Evolutionary conservation across 1,140 invertebrate species (phyloP).

Genomic region (Cepaea nemoralis): DNA sequence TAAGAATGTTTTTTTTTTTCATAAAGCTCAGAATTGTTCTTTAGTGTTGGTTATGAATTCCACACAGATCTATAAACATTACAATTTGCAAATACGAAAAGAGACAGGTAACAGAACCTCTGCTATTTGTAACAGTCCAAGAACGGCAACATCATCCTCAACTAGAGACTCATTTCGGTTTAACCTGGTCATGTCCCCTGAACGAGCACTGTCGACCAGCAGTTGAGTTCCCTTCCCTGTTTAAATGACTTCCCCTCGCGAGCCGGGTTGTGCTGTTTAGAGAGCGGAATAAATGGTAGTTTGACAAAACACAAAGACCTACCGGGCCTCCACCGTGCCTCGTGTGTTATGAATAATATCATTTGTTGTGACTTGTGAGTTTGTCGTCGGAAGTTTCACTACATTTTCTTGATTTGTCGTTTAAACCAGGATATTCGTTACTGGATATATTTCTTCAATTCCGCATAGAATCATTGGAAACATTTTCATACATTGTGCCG

Average conservation of each 20-base stretch:
- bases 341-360: background rate
- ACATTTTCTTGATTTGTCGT: background rate
- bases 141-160: background rate
- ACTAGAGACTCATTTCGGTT: background rate
- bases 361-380: background rate
- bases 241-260: background rate
- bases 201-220: background rate
- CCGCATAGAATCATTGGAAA: too few relatives aligned
- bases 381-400: background rate
- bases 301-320: background rate
- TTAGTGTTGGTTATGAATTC: too few relatives aligned
- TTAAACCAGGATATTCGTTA: too few relatives aligned
- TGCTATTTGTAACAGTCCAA: too few relatives aligned
- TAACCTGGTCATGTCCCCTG: background rate
- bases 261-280: slow-evolving; percentile 13
- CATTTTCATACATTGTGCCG: too few relatives aligned
- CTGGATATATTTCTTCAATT: too few relatives aligned
- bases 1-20: too few relatives aligned
- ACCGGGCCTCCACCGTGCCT: background rate
- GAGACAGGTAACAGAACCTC: too few relatives aligned
- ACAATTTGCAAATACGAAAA: too few relatives aligned
- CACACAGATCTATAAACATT: too few relatives aligned
- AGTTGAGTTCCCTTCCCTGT: background rate
- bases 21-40: too few relatives aligned
- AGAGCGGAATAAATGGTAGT: background rate